These are phyloP conservation scores for Oasisia sp. DNA, from an alignment of 2,888 invertebrate genomes.

Conservation along the genomic window DNA sequence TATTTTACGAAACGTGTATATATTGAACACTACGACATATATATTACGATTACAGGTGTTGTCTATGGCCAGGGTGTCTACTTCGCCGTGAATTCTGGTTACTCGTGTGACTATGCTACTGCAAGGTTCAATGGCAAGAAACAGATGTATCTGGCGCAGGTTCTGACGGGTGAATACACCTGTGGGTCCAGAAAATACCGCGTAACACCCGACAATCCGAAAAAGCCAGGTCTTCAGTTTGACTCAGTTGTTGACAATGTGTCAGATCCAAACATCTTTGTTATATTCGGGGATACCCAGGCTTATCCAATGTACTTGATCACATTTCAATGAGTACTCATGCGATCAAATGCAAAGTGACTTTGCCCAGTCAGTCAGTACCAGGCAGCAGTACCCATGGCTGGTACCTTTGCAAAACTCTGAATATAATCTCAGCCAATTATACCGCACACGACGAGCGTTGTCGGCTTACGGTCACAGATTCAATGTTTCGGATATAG, in stretches of 20 bases:
- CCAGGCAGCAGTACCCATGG: too few species aligned
- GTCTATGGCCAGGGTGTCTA: background rate
- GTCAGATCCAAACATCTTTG: background rate
- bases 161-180: background rate
- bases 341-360: too few species aligned
- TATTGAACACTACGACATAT: too few species aligned
- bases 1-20: too few species aligned
- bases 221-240: background rate
- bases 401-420: too few species aligned
- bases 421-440: too few species aligned
- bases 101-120: background rate
- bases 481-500: too few species aligned
- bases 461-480: too few species aligned
- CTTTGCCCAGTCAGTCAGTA: too few species aligned
- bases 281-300: background rate
- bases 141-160: background rate
- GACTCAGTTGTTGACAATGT: conserved; percentile 13
- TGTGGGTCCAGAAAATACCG: background rate
- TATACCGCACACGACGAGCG: too few species aligned
- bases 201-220: background rate
- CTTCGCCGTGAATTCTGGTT: background rate
- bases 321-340: background rate
- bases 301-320: background rate
- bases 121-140: background rate
- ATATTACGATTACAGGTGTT: background rate